Evolutionary conservation across 2,113 vertebrate species (phyloP), one percentile per base, ranked within the genome.

Genomic region (Columba janthina): DNA sequence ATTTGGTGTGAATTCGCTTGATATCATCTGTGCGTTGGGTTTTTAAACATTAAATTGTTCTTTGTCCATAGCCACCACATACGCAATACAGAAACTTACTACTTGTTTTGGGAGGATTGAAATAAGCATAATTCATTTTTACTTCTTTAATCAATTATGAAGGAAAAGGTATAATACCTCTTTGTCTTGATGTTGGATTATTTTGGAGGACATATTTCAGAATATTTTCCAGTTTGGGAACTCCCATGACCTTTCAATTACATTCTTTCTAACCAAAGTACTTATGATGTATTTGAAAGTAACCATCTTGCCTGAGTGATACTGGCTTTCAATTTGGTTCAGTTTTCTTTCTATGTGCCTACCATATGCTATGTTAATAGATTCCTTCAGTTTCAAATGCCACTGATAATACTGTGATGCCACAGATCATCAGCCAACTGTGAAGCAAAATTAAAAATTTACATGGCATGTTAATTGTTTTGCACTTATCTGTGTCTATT

Each of bases 361-460:
- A 9, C 94, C 92, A 44, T 96, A 95, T 97, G 94, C 77, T 87
- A 6, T 34, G 75, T 66, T 94, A 94, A 92, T 64, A 81, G 85
- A 82, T 92, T 96, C 66, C 61, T 84, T 97, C 71, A 96, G 92
- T 93, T 94, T 91, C 58, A 91, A 92, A 80, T 93, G 79, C 72
- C 88, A 46, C 57, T 88, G 94, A 77, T 95, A 88, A 86, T 64
- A 78, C 89, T 76, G 62, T 75, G 66, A 85, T 95, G 61, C 60
- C 75, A 85, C 50, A 93, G 89, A 87, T 76, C 89, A 92, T 88
- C 78, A 89, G 42, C 56, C 90, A 92, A 76, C 82, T 29, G 9
- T 96, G 91, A 92, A 82, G 20, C 46, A 80, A 84, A 93, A 90
- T 98, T 79, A 97, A 98, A 96, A 92, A 96, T 98, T 91, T 93